phyloP scores from a whole-genome alignment of 2,113 vertebrate species.

The Dermatemys mawii region DNA sequence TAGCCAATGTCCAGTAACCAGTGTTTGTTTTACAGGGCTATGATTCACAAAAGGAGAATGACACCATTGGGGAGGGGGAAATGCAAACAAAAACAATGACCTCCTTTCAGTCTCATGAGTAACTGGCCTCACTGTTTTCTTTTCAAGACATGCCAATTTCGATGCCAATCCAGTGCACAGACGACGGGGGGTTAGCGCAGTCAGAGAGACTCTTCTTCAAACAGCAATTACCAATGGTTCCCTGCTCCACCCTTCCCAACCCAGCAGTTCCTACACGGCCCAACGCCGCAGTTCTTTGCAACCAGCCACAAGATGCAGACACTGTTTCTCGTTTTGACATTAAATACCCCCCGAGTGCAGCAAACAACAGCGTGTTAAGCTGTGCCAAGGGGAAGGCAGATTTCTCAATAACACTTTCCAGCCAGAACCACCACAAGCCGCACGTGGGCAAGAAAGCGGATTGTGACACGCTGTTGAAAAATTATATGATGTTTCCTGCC shows the following conservation, averaged over 20 bases:
- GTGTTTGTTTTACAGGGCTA: neutral
- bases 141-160: constrained; percentile 60
- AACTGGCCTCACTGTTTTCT: neutral
- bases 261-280: neutral
- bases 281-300: neutral
- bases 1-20: neutral
- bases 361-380: neutral
- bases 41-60: neutral
- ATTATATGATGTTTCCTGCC: neutral
- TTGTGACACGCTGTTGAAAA: neutral
- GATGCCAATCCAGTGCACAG: constrained; percentile 56
- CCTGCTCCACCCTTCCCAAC: neutral
- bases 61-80: neutral
- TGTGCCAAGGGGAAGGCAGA: neutral
- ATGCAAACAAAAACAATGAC: neutral
- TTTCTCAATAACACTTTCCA: neutral
- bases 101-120: neutral
- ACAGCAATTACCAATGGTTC: neutral
- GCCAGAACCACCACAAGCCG: neutral
- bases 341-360: neutral
- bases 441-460: neutral
- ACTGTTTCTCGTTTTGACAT: neutral
- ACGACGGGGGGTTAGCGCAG: constrained; percentile 32
- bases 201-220: constrained; percentile 66
- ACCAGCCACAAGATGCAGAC: neutral